phyloP scores from a whole-genome alignment of 2,888 invertebrate species.

The Microctonus hyperodae region DNA sequence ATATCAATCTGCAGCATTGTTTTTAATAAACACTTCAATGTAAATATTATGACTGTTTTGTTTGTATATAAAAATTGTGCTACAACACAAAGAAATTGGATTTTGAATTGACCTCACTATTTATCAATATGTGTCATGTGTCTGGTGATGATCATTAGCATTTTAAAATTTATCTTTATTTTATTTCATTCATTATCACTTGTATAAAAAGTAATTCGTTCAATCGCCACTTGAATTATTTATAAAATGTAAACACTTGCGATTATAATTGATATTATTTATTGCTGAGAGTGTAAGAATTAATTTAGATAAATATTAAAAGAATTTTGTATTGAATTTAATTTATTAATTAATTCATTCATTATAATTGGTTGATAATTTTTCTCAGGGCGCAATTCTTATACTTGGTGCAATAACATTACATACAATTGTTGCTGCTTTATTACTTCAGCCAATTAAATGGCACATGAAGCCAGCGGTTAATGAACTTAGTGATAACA shows the following conservation, averaged over 20 bases:
- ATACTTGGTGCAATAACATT: conserved; percentile 70
- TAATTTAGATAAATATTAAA: neutral
- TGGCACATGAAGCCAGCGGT: conserved; percentile 67
- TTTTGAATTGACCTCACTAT: neutral
- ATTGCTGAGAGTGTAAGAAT: neutral
- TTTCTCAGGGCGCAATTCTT: conserved; percentile 67
- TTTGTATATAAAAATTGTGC: neutral
- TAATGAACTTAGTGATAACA: conserved; percentile 40
- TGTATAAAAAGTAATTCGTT: neutral
- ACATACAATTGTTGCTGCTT: conserved; percentile 69
- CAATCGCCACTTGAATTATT: no score
- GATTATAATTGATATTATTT: neutral
- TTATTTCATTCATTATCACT: neutral
- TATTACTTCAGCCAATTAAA: conserved; percentile 72
- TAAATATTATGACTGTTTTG: neutral
- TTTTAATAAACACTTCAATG: neutral
- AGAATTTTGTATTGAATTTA: neutral
- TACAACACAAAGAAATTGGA: neutral
- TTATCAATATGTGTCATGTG: neutral
- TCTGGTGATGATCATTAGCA: neutral
- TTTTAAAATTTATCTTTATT: neutral
- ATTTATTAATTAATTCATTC: neutral
- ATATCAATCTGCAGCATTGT: neutral
- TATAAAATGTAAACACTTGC: neutral
- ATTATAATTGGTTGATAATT: conserved; percentile 12